Percentiles rank a stretch among this genome's conserved stretches.
Evolutionary conservation across 2,797 vertebrate genomes (phyloP).

Genomic region (Argyrosomus regius): DNA sequence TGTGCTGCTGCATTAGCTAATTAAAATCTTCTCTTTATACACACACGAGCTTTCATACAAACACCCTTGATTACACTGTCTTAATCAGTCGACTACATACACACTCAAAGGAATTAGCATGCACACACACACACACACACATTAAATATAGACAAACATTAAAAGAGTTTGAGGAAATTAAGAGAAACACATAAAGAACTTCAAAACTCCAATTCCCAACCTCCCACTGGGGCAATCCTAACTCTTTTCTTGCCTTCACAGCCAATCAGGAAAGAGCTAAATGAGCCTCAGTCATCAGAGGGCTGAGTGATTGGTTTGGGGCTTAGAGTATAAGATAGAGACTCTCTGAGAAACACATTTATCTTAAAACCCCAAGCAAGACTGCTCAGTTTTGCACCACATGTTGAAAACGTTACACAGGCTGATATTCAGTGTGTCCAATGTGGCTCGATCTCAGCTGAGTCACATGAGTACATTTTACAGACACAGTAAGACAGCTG

Average conservation of each 20-base stretch:
- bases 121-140: constrained; percentile 23
- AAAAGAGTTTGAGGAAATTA: constrained; percentile 78
- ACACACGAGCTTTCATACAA: constrained; percentile 40
- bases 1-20: constrained; percentile 74
- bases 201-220: constrained; percentile 77
- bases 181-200: constrained; percentile 78
- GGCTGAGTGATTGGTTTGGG: constrained; percentile 79
- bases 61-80: constrained; percentile 52
- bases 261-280: constrained; percentile 77
- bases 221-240: constrained; percentile 78
- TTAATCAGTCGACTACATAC: constrained; percentile 30
- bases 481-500: constrained; percentile 15
- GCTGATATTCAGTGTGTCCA: constrained; percentile 35
- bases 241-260: constrained; percentile 73
- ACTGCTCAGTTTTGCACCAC: constrained; percentile 48
- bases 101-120: constrained; percentile 43
- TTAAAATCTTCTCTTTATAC: constrained; percentile 67
- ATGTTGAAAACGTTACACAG: constrained; percentile 45
- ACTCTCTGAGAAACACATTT: constrained; percentile 64
- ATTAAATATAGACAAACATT: constrained; percentile 74
- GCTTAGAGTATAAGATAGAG: constrained; percentile 69
- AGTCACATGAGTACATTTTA: constrained; percentile 43
- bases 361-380: constrained; percentile 54
- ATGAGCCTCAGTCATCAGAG: constrained; percentile 80
- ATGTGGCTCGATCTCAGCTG: constrained; percentile 42